A percentile compares a stretch with the other conserved stretches of the same genome.
Evolutionary conservation across 2,797 vertebrate species (phyloP).

Genomic region (Momotus momota): DNA sequence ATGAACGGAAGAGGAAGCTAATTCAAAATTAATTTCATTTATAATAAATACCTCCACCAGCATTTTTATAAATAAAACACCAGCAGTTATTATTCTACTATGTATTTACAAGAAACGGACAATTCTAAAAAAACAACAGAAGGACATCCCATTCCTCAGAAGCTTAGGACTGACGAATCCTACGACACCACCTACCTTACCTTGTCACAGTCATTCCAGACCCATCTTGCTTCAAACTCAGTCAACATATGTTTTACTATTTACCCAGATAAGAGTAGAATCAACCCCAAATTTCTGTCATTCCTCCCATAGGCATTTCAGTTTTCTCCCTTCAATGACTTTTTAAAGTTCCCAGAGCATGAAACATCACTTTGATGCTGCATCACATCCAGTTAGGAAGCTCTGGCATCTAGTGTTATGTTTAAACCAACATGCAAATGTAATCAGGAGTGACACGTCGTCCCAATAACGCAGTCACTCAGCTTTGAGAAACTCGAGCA

Average conservation of each 20-base stretch:
- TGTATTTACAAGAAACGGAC: constrained; percentile 3
- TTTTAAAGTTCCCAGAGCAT: constrained; percentile 66
- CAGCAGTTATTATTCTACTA: constrained; percentile 11
- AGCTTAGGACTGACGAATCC: neutral
- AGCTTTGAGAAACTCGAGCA: constrained; percentile 2
- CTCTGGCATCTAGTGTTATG: constrained; percentile 39
- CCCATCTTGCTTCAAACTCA: neutral
- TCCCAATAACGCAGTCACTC: constrained; percentile 60
- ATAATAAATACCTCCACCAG: constrained; percentile 59
- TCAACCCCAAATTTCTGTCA: constrained; percentile 33
- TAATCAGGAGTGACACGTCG: constrained; percentile 58
- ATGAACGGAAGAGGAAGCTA: neutral
- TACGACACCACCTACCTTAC: neutral
- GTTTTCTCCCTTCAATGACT: constrained; percentile 66
- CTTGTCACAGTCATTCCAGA: neutral
- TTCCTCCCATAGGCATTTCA: constrained; percentile 23
- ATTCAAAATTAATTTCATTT: constrained; percentile 70
- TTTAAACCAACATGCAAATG: constrained; percentile 66
- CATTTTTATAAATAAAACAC: constrained; percentile 67
- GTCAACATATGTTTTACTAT: constrained; percentile 4
- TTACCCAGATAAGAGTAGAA: constrained; percentile 29
- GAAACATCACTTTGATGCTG: constrained; percentile 75
- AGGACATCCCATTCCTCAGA: neutral
- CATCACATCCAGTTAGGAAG: constrained; percentile 70
- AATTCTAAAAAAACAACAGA: neutral